Conservation (phyloP, 2,888 invertebrate species). For the Amblyteles armatorius region DNA sequence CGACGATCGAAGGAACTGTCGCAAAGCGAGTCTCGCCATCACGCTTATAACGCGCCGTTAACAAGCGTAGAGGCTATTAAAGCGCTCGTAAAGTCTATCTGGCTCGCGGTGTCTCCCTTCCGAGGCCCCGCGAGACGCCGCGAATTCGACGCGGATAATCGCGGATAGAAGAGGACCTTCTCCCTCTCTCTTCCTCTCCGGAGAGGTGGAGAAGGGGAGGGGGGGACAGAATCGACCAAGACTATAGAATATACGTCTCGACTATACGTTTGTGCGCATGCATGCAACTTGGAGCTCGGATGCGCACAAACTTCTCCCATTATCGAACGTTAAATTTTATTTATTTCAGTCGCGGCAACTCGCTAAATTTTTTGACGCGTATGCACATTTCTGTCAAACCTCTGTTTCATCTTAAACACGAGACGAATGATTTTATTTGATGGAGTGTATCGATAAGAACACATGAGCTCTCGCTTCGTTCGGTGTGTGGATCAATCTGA, state of each 20-base stretch:
- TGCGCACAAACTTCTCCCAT: conserved; percentile 10
- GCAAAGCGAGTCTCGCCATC: conserved; percentile 68
- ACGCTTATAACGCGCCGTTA: conserved; percentile 70
- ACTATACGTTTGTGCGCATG: not conserved
- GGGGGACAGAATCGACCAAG: conserved; percentile 8
- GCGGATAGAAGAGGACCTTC: conserved; percentile 59
- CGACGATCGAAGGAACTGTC: conserved; percentile 71
- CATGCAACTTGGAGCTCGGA: conserved; percentile 1
- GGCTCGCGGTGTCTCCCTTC: conserved; percentile 45
- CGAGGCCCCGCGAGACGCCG: conserved; percentile 50
- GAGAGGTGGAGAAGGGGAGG: not conserved
- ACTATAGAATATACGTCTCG: conserved; percentile 15
- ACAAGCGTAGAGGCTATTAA: conserved; percentile 73
- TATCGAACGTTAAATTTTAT: conserved; percentile 19
- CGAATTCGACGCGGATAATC: conserved; percentile 68
- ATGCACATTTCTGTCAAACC: not conserved
- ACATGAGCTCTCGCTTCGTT: conserved; percentile 14
- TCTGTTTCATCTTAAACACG: conserved; percentile 15
- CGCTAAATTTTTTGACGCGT: not conserved
- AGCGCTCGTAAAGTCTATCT: conserved; percentile 70
- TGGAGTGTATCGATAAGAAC: conserved; percentile 29
- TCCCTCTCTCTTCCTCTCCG: conserved; percentile 49
- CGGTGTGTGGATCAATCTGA: conserved; percentile 26
- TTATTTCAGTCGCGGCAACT: conserved; percentile 23
- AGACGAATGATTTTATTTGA: conserved; percentile 43